A percentile compares a stretch with the other conserved stretches of the same genome.
Conservation (phyloP, 2,797 vertebrate genomes). For the Siniperca obscura region DNA sequence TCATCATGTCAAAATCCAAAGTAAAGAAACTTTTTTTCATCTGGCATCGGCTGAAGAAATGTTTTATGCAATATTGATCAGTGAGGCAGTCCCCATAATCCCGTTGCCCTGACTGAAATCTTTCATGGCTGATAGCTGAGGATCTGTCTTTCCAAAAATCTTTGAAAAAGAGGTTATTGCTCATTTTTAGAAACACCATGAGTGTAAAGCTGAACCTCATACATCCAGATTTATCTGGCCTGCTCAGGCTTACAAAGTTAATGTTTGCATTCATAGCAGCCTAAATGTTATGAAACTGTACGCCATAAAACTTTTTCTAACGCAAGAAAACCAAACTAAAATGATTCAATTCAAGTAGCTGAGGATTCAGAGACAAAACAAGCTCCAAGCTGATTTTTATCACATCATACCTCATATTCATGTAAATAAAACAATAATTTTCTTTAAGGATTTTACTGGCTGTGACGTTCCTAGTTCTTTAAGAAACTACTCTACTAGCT, state of each 20-base stretch:
- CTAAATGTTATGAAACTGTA: constrained; percentile 51
- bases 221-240: constrained; percentile 15
- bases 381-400: constrained; percentile 8
- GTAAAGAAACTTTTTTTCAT: constrained; percentile 29
- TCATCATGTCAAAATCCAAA: constrained; percentile 55
- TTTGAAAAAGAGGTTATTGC: neutral
- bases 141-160: constrained; percentile 1
- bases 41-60: constrained; percentile 1
- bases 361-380: constrained; percentile 50
- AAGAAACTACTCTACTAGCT: neutral
- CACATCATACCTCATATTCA: constrained; percentile 22
- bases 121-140: neutral
- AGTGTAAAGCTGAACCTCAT: neutral
- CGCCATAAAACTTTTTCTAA: constrained; percentile 29
- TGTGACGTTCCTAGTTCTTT: neutral
- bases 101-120: constrained; percentile 18
- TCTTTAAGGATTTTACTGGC: constrained; percentile 5
- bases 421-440: constrained; percentile 35
- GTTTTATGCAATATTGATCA: constrained; percentile 49
- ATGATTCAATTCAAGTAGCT: constrained; percentile 55
- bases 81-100: neutral
- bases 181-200: constrained; percentile 5
- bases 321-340: constrained; percentile 34
- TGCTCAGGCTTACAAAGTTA: neutral
- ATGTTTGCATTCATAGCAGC: constrained; percentile 41